Evolutionary conservation across 2,113 vertebrate species (phyloP), one percentile per base, ranked within the genome.

Genomic region (Galemys pyrenaicus): DNA sequence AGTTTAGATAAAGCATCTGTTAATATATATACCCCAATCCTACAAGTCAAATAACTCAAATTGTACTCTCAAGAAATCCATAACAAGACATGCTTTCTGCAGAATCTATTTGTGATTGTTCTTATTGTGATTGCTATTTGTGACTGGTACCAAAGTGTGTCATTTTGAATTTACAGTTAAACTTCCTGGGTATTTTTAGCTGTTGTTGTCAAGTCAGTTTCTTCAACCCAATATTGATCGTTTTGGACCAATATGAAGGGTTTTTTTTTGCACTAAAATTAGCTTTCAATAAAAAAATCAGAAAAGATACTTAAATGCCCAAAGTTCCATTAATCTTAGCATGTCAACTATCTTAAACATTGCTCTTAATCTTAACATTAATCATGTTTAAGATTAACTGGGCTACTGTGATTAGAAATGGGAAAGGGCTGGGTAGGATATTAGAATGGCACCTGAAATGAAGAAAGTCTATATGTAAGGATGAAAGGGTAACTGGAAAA

Each of bases 371-470:
- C 46, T 49, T 49, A 49, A 49, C 12, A 7, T 49, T 49, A 41
- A 35, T 32, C 16, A 22, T 56, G 32, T n/a, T 80, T 51, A 26
- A 17, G 73, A 54, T 35, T 56, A 73, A 83, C 6, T 56, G 44
- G 39, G 32, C 8, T 71, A 11, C 60, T 91, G 9, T 75, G 46
- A 32, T 65, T 62, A 73, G 67, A 64, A 78, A 89, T 67, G 28
- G 67, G 49, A 78, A 32, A 91, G 60, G 39, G 19, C 41, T 87
- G 58, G 54, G 28, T 73, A 74, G 30, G 28, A 73, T 74, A 11
- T 56, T 39, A 73, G 58, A 84, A 70, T 54, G 85, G 44, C 46
- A 93, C 37, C 28, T 78, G 77, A 91, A 94, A 68, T 92, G n/a
- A 92, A 75, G 32, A 81, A 64, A 65, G 19, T 20, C 44, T 39